Evolutionary conservation across 92 coral and sea anemone genomes (phyloP), one percentile per base, ranked within the genome.

Genomic region (Parazoanthus darwini): DNA sequence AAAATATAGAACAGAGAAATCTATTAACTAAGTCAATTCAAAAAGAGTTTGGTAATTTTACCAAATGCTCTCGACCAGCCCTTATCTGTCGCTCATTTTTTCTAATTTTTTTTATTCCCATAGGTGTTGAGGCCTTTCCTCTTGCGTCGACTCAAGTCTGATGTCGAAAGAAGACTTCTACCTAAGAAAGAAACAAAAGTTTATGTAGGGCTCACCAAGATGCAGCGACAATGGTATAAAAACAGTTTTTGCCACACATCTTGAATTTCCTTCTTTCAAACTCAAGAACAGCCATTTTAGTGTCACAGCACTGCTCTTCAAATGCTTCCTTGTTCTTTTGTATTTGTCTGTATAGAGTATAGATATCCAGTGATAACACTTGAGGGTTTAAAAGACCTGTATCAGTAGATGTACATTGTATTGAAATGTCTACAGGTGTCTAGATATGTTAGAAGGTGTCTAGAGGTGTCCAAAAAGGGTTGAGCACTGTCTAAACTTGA

Each of bases 111-210:
- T 0, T 38, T 8, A n/a, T 66, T 33, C 59, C 10, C 56, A 48
- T 67, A 96, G 99, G 99, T 97, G 1, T 89, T 97, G 26, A 91
- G 99, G 83, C 99, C 99, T 11, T 97, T 97, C 89, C 94, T 97
- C 56, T 88, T 97, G 68, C 98, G 99, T 88, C 98, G 99, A 85
- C 90, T 97, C 56, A 97, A 97, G 78, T 93, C 99, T 71, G 99
- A 97, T 92, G 99, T 97, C 11, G 99, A 97, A 81, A 97, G 78
- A 39, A 92, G 89, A 86, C 94, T 97, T 88, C 86, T 97, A 22
- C 99, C 99, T 13, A 97, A 97, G 89, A 97, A 97, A 59, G 99
- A 97, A 88, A 97, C 98, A 72, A 97, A 97, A 88, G 94, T 97
- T 76, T 97, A 97, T 87, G 96, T 94, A 51, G 99, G 99, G 8